Evolutionary conservation across 2,888 invertebrate genomes (phyloP).

Genomic region (Laspeyria flexula): DNA sequence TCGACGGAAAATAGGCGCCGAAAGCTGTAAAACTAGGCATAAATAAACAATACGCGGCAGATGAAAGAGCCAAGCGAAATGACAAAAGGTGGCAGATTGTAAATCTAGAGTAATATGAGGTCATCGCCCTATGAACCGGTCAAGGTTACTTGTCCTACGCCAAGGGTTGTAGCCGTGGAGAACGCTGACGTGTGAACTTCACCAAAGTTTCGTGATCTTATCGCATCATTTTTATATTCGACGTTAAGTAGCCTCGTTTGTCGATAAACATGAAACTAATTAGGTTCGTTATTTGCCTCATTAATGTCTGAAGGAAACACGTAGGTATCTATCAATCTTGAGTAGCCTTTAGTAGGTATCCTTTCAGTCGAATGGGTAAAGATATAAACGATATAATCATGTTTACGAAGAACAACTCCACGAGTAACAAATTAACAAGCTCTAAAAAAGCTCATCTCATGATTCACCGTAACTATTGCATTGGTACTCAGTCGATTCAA

Average conservation of each 20-base stretch:
- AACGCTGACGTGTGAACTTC: conserved; percentile 51
- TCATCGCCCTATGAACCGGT: conserved; percentile 71
- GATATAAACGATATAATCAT: too few species aligned
- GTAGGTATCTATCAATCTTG: conserved; percentile 60
- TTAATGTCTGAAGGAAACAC: conserved; percentile 52
- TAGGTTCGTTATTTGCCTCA: conserved; percentile 53
- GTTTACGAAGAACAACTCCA: too few species aligned
- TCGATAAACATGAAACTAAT: conserved; percentile 51
- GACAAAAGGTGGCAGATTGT: conserved; percentile 37
- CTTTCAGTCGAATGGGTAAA: conserved; percentile 39
- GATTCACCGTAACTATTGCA: conserved; percentile 57
- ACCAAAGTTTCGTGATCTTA: conserved; percentile 52
- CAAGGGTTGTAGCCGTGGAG: conserved; percentile 55
- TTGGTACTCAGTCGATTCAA: conserved; percentile 24
- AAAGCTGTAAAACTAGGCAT: conserved; percentile 48
- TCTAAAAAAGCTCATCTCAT: conserved; percentile 19
- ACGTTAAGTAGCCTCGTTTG: conserved; percentile 31
- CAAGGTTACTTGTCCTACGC: conserved; percentile 65
- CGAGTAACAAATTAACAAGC: too few species aligned
- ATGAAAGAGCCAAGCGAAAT: conserved; percentile 45
- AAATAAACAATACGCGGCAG: conserved; percentile 50
- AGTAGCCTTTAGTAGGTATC: too few species aligned
- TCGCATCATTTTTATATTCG: conserved; percentile 29
- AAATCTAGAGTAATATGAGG: conserved; percentile 52
- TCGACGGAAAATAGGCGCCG: conserved; percentile 51